Base-by-base conservation (phyloP, 2,888 invertebrate genomes). In the Brachyptera putata region DNA sequence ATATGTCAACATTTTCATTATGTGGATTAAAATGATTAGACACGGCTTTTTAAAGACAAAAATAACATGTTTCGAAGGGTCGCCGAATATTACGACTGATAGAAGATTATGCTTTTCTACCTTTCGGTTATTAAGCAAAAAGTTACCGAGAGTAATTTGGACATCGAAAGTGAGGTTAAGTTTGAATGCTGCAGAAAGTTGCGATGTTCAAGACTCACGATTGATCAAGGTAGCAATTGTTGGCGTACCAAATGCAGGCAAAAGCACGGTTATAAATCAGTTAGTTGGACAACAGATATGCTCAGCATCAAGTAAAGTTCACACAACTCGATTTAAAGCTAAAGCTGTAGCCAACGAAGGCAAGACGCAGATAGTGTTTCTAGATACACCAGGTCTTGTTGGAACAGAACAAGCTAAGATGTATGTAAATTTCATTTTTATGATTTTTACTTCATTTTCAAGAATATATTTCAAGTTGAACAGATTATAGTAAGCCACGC, bases 161-260 rank as follows among this genome's bases (percentile, higher is more conserved):
- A n/a, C n/a, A n/a, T n/a, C n/a, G 24, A 46, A 46, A 22, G 46
- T 18, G 24, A 46, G 46, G 46, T 46, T 46, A 46, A 24, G 24
- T 46, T 46, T 24, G 21, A 22, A 24, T 5, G 5, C 24, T 11
- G 11, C 24, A 4, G 46, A 46, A 46, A 24, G 3, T 46, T 21
- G n/a, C 9, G 21, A n/a, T 18, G 3, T 21, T n/a, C 21, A 53
- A n/a, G 53, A 53, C 22, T 53, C 53, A 36, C 30, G 53, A 36
- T 22, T 62, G 11, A 75, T 85, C 5, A 84, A 84, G 75, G 84
- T 94, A 24, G 91, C 95, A 5, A 85, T 98, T 21, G 84, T 98
- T 66, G 98, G 98, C 1, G 80, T 89, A 13, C 97, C 98, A 2
- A 98, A 98, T 80, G 88, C 87, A 55, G 98, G 98, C 25, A 98